These are phyloP conservation scores for Sander vitreus DNA, from an alignment of 2,113 vertebrate species.

Conservation along the genomic window DNA sequence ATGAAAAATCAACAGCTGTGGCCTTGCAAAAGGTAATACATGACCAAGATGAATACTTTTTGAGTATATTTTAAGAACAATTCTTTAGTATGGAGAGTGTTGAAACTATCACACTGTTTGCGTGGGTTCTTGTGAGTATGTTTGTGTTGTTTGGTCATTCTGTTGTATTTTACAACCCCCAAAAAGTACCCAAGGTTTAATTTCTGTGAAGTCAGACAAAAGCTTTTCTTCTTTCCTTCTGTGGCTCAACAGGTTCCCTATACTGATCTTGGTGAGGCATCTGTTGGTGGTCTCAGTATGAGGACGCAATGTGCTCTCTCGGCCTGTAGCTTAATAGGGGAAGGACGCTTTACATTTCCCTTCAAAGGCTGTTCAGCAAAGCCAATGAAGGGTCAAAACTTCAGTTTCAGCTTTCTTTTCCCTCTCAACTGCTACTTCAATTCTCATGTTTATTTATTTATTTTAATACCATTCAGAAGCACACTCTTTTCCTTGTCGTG, in stretches of 20 bases:
- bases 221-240: background rate
- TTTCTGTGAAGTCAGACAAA: background rate
- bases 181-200: background rate
- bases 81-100: background rate
- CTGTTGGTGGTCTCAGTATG: background rate
- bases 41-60: background rate
- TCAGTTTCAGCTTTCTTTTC: background rate
- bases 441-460: background rate
- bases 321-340: background rate
- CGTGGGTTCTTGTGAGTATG: background rate
- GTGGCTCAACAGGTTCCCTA: background rate
- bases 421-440: background rate
- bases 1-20: background rate
- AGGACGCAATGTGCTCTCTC: conserved; percentile 8
- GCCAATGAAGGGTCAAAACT: background rate
- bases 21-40: background rate
- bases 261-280: conserved; percentile 18
- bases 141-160: conserved; percentile 26
- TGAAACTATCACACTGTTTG: background rate
- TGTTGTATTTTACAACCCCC: background rate
- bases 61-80: background rate
- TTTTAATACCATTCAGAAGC: background rate
- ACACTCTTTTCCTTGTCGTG: background rate
- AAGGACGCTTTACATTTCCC: background rate
- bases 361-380: conserved; percentile 19